phyloP scores from a whole-genome alignment of 2,113 vertebrate species.

The Dendrocopos noguchii region DNA sequence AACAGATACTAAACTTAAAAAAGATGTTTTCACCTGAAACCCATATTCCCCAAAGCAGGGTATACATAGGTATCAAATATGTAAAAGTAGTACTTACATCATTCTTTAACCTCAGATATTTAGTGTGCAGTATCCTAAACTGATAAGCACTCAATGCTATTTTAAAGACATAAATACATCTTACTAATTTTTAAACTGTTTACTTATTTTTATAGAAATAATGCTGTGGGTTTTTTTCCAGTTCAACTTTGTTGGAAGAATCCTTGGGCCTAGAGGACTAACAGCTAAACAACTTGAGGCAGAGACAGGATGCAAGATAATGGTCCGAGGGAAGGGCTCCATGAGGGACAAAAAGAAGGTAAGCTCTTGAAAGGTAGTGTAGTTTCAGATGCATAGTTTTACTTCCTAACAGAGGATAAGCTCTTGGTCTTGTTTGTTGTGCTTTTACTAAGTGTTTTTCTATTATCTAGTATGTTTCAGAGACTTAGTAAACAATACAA shows the following conservation, averaged over 20 bases:
- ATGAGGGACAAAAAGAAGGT: slow-evolving; percentile 99
- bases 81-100: not conserved
- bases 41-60: too few relatives aligned
- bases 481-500: not conserved
- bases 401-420: not conserved
- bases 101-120: not conserved
- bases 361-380: slow-evolving; percentile 25
- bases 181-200: not conserved
- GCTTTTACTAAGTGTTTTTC: not conserved
- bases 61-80: not conserved
- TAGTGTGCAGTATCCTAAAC: not conserved
- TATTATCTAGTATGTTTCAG: not conserved
- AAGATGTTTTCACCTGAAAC: not conserved
- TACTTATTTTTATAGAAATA: not conserved
- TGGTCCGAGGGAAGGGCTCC: slow-evolving; percentile 99
- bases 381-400: not conserved
- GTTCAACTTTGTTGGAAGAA: slow-evolving; percentile 99
- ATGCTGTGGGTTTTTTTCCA: slow-evolving; percentile 21
- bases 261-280: slow-evolving; percentile 96
- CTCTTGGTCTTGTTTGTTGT: not conserved
- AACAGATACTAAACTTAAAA: not conserved
- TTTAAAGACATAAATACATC: not conserved
- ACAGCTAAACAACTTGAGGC: slow-evolving; percentile 98
- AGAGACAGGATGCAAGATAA: slow-evolving; percentile 99
- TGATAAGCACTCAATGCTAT: not conserved